phyloP scores from a whole-genome alignment of 2,797 vertebrate genomes.

The Zenarchopterus dispar region DNA sequence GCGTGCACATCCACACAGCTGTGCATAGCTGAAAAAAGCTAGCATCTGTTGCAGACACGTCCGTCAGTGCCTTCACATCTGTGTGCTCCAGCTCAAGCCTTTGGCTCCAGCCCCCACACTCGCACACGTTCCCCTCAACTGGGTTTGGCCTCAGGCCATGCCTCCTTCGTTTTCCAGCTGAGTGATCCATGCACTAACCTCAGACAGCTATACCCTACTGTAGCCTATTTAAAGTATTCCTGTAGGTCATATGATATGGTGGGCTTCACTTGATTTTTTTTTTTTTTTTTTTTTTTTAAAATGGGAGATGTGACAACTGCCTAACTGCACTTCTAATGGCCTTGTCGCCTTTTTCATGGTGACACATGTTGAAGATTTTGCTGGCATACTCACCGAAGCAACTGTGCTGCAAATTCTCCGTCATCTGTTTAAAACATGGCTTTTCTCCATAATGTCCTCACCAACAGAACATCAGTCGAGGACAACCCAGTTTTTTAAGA shows the following conservation, averaged over 20 bases:
- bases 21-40: conserved; percentile 62
- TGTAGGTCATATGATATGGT: conserved; percentile 54
- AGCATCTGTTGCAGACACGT: conserved; percentile 80
- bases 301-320: conserved; percentile 57
- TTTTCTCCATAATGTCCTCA: conserved; percentile 23
- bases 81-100: conserved; percentile 67
- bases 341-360: conserved; percentile 55
- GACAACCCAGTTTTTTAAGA: too few relatives aligned
- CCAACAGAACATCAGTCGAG: background rate
- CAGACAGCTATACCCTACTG: conserved; percentile 52
- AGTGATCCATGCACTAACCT: conserved; percentile 71
- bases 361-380: conserved; percentile 69
- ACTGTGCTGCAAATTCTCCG: conserved; percentile 17
- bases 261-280: conserved; percentile 50
- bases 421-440: conserved; percentile 53
- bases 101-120: conserved; percentile 55
- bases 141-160: conserved; percentile 64
- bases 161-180: conserved; percentile 63
- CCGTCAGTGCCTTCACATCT: conserved; percentile 82
- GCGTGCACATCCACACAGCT: conserved; percentile 62
- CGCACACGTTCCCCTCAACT: conserved; percentile 61
- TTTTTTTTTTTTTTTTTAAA: conserved; percentile 35
- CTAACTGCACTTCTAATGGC: conserved; percentile 53
- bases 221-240: conserved; percentile 67
- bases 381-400: conserved; percentile 46